Base-by-base conservation (phyloP, 1,140 invertebrate species). In the Tetraneura akinire region DNA sequence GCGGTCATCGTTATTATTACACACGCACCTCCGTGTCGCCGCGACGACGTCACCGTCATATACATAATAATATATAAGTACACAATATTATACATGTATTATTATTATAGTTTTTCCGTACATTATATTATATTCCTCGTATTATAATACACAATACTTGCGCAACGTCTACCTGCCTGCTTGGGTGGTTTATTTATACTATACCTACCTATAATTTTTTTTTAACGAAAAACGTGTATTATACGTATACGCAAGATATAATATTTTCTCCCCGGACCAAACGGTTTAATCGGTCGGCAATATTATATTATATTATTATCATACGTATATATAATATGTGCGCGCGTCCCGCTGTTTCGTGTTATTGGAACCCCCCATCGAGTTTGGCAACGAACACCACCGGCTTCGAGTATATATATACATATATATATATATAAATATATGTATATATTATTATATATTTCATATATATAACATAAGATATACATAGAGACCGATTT, bases 381-480 rank as follows among this genome's bases (percentile, higher is more conserved):
- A 51, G 68, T 71, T 71, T 71, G 68, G 68, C 68, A 71, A 71
- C 68, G 68, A 71, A 71, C 47, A 71, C 68, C 68, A 71, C 68
- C 68, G 23, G 68, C 45, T 16, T 37, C 64, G 16, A 29, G 32
- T 60, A 60, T 60, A 23, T 60, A 60, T 57, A 57, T 32, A n/a
- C 26, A 26, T n/a, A 37, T 37, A 37, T 60, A 60, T 26, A 23
- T 60, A 60, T 60, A 26, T 37, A n/a, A 9, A 29, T 6, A 42
- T 32, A 13, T 42, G n/a, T 57, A 29, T 57, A 29, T 57, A 26
- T 57, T 37, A 37, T 37, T 37, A 70, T n/a, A n/a, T n/a, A n/a
- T n/a, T n/a, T n/a, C n/a, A n/a, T n/a, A n/a, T n/a, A n/a, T n/a
- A n/a, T n/a, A n/a, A n/a, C n/a, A n/a, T n/a, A n/a, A n/a, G n/a